Conservation (phyloP, 2,113 vertebrate species). For the Pluvianellus socialis region DNA sequence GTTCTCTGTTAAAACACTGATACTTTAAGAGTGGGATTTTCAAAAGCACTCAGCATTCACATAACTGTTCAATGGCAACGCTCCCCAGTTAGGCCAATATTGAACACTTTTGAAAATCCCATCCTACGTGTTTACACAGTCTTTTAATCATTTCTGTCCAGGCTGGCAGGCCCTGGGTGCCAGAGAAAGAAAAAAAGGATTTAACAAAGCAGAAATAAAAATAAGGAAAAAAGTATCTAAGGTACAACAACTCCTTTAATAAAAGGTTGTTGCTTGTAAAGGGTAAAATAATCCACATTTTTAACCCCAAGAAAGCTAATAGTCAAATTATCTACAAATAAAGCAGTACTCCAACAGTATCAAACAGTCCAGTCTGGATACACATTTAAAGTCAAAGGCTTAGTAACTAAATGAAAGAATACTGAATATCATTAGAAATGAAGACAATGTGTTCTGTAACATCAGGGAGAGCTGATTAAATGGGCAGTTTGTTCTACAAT, state of each 20-base stretch:
- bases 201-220: conserved; percentile 66
- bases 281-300: conserved; percentile 17
- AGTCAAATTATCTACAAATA: background rate
- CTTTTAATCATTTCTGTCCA: conserved; percentile 68
- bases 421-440: conserved; percentile 61
- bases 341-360: background rate
- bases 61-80: conserved; percentile 63
- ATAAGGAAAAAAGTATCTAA: background rate
- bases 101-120: conserved; percentile 68
- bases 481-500: conserved; percentile 75
- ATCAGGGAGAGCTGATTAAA: conserved; percentile 75
- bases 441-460: conserved; percentile 62
- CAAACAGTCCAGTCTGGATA: background rate
- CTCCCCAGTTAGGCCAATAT: conserved; percentile 61
- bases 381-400: background rate
- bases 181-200: conserved; percentile 34
- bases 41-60: conserved; percentile 63
- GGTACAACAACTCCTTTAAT: conserved; percentile 16
- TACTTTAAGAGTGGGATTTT: conserved; percentile 64
- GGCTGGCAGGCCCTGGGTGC: conserved; percentile 43
- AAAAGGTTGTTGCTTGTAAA: conserved; percentile 16
- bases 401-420: conserved; percentile 37
- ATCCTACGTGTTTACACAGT: conserved; percentile 64
- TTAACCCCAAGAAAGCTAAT: background rate
- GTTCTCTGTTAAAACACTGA: conserved; percentile 68